Percentiles rank a stretch among this genome's conserved stretches.
phyloP scores from a whole-genome alignment of 2,888 invertebrate genomes.

The Desoria tigrina region DNA sequence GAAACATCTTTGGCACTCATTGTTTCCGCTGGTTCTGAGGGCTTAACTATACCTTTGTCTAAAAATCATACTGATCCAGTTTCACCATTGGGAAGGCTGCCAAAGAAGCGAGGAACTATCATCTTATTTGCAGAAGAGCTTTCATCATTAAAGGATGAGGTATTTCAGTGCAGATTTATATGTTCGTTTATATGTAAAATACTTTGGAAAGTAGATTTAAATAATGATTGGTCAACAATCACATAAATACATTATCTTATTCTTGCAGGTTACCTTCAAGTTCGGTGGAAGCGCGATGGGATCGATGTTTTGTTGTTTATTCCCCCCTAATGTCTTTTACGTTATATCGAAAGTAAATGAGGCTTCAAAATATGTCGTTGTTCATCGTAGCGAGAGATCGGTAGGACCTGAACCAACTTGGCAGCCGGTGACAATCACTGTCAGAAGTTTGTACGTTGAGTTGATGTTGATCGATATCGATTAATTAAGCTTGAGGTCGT shows the following conservation, averaged over 20 bases:
- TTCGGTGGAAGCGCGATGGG: constrained; percentile 47
- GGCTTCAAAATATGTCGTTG: constrained; percentile 58
- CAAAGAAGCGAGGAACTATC: constrained; percentile 44
- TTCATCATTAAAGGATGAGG: constrained; percentile 52
- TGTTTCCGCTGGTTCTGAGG: constrained; percentile 46
- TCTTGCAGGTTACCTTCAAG: constrained; percentile 41
- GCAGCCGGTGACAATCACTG: constrained; percentile 59
- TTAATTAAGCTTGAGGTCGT: not conserved
- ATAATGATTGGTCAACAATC: not conserved
- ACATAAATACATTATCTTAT: constrained; percentile 3
- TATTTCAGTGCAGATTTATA: constrained; percentile 22
- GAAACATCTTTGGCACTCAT: constrained; percentile 54
- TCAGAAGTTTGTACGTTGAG: constrained; percentile 56
- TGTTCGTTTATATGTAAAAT: not conserved
- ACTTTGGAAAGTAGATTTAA: not conserved
- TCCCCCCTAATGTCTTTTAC: constrained; percentile 44
- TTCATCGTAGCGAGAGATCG: constrained; percentile 57
- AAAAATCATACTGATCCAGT: constrained; percentile 28
- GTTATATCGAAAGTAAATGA: constrained; percentile 57
- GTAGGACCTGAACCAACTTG: constrained; percentile 60
- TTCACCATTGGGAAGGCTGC: constrained; percentile 17
- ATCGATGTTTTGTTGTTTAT: constrained; percentile 33
- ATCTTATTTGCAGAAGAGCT: constrained; percentile 52
- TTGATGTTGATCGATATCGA: not conserved
- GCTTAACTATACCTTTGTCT: constrained; percentile 34